Conservation (phyloP, 2,113 vertebrate species). For the Lasiurus cinereus region DNA sequence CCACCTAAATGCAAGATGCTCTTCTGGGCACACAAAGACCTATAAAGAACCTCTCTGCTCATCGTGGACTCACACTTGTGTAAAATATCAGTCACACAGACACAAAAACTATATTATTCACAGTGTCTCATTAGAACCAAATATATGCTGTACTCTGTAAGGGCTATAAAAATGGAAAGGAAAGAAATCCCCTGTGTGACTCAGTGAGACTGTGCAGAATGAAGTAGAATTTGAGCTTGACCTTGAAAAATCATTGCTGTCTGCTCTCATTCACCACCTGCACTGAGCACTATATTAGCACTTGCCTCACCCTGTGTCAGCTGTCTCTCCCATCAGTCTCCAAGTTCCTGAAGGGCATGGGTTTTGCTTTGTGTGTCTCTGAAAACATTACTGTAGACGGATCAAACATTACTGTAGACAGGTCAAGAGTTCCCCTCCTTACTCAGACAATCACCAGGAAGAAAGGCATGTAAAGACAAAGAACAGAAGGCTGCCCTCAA, state of each 20-base stretch:
- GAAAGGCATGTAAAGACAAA: accelerated
- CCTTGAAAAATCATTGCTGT: not conserved
- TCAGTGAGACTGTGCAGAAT: not conserved
- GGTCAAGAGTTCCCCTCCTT: not conserved
- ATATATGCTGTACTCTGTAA: not conserved
- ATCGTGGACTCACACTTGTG: accelerated
- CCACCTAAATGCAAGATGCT: too few relatives aligned
- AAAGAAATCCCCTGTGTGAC: not conserved
- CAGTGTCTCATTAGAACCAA: not conserved
- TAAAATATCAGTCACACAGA: too few relatives aligned
- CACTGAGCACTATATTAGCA: not conserved
- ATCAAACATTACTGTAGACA: not conserved
- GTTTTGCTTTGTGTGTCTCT: not conserved
- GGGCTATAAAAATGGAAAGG: not conserved
- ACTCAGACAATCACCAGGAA: not conserved
- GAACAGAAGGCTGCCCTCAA: accelerated
- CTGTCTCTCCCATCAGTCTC: not conserved
- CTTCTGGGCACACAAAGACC: not conserved
- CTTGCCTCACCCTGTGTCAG: not conserved
- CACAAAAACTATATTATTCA: not conserved
- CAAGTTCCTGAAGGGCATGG: not conserved
- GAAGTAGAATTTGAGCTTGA: not conserved
- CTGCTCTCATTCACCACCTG: not conserved
- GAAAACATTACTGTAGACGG: not conserved
- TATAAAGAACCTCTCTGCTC: not conserved